Conservation (phyloP, 2,113 vertebrate genomes). For the Eulacestoma nigropectus region DNA sequence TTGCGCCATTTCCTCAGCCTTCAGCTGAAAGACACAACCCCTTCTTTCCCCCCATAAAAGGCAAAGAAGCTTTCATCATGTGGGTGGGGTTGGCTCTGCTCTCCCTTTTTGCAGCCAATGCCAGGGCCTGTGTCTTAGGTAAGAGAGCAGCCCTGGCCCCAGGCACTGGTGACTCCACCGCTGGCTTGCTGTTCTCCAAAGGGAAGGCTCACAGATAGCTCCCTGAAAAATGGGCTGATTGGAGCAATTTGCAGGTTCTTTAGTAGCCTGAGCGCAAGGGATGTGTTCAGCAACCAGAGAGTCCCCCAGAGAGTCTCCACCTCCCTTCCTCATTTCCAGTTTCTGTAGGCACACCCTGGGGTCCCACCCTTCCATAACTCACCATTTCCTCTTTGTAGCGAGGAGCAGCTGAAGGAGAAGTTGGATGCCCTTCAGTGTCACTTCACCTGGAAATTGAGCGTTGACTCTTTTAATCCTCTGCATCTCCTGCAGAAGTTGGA, state of each 20-base stretch:
- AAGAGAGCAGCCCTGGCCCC: background rate
- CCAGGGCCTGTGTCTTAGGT: background rate
- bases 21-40: background rate
- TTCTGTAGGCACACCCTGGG: no score
- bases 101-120: background rate
- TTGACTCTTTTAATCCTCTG: rapidly evolving
- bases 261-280: background rate
- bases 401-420: background rate
- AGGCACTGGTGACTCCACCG: background rate
- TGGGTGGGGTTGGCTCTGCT: background rate
- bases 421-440: background rate
- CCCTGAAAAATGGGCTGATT: background rate
- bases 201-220: background rate
- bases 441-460: background rate
- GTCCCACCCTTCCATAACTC: background rate
- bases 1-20: background rate
- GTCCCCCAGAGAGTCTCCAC: background rate
- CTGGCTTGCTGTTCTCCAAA: background rate
- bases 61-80: rapidly evolving
- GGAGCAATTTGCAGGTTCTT: background rate
- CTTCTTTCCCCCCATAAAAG: rapidly evolving
- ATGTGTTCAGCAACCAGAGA: background rate
- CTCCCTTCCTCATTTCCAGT: background rate
- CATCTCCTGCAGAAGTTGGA: background rate
- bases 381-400: background rate